Evolutionary conservation across 2,888 invertebrate species (phyloP).

Genomic region (Parthenolecanium corni): DNA sequence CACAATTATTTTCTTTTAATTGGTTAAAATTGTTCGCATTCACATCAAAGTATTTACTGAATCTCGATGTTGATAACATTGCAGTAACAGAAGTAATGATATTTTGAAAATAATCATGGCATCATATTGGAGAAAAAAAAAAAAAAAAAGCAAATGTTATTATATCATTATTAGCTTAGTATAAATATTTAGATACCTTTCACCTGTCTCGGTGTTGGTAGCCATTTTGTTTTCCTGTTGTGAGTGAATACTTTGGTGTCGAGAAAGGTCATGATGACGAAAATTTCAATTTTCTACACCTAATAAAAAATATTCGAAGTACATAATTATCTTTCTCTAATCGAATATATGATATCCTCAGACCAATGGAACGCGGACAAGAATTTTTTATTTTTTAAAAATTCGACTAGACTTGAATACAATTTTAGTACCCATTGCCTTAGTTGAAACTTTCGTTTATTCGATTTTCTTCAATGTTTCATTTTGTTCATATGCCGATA

Average conservation of each 20-base stretch:
- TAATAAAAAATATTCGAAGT: no score
- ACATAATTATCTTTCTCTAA: no score
- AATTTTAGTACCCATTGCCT: neutral
- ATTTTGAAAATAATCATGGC: neutral
- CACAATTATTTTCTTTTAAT: neutral
- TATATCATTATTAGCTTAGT: no score
- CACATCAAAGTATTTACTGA: conserved; percentile 13
- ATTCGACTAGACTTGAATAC: neutral
- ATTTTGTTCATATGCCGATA: no score
- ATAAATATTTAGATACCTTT: neutral
- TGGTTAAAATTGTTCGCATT: conserved; percentile 3
- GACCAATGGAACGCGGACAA: no score
- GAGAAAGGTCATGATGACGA: conserved; percentile 17
- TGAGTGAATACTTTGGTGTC: conserved; percentile 10
- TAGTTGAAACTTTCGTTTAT: neutral
- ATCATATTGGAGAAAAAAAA: neutral
- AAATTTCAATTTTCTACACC: conserved; percentile 7
- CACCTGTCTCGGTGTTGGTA: neutral
- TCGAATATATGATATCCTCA: no score
- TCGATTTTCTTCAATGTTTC: neutral
- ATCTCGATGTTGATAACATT: neutral
- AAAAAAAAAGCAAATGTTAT: no score
- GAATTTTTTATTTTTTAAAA: no score
- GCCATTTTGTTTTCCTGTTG: no score
- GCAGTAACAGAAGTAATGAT: no score